phyloP scores from a whole-genome alignment of 2,888 invertebrate species.

The Achlya flavicornis region DNA sequence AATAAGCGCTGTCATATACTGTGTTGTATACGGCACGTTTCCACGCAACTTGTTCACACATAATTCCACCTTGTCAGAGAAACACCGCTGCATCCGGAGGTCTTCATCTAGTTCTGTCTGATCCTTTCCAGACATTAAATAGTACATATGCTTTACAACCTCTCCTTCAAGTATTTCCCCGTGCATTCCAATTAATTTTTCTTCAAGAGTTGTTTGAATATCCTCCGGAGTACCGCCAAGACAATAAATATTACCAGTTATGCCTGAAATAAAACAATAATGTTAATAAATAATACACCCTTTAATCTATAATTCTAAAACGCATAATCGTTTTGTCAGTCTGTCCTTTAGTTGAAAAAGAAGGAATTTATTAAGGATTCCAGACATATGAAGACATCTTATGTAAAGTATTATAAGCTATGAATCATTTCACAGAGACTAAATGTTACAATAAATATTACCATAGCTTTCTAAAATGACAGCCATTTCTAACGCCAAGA shows the following conservation, averaged over 20 bases:
- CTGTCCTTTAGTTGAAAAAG: no score
- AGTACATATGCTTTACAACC: slow-evolving; percentile 8
- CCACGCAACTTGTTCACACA: not conserved
- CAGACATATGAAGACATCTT: no score
- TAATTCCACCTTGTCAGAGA: not conserved
- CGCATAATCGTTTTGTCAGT: no score
- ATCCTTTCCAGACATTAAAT: slow-evolving; percentile 14
- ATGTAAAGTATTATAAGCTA: no score
- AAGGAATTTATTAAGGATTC: no score
- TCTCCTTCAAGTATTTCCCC: not conserved
- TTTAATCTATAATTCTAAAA: no score
- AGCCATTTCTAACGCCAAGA: slow-evolving; percentile 25
- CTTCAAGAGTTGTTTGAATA: not conserved
- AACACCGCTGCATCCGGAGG: not conserved
- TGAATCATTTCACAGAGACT: no score
- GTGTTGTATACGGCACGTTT: slow-evolving; percentile 14
- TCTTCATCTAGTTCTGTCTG: not conserved
- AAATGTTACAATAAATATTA: not conserved
- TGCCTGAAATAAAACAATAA: not conserved
- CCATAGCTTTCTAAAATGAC: slow-evolving; percentile 19
- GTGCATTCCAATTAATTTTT: not conserved
- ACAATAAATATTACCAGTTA: slow-evolving; percentile 14
- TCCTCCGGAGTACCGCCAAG: slow-evolving; percentile 19
- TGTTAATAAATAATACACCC: not conserved
- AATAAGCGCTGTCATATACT: slow-evolving; percentile 17